A percentile compares a stretch with the other conserved stretches of the same genome.
Conservation (phyloP, 2,888 invertebrate genomes). For the Hedya salicella region DNA sequence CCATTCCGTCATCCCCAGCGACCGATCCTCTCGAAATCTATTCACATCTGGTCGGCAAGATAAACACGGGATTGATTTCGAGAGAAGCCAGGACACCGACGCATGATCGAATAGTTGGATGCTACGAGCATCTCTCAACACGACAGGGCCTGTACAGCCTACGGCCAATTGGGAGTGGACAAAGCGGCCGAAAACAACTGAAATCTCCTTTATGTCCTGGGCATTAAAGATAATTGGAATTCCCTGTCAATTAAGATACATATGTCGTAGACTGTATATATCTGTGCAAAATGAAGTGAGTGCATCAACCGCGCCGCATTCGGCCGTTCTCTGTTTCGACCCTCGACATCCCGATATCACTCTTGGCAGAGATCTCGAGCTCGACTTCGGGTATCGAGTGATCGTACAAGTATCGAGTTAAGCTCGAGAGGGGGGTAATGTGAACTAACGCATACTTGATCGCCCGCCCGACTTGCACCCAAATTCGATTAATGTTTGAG, state of each 20-base stretch:
- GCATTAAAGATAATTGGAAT: not conserved
- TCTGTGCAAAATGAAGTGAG: constrained; percentile 51
- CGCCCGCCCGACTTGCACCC: constrained; percentile 68
- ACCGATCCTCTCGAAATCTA: constrained; percentile 25
- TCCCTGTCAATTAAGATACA: not conserved
- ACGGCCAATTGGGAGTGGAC: not conserved
- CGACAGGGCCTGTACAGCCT: constrained; percentile 8
- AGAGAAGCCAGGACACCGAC: constrained; percentile 27
- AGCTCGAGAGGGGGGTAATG: constrained; percentile 72
- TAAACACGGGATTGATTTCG: constrained; percentile 39
- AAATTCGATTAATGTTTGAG: constrained; percentile 81
- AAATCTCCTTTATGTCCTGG: not conserved
- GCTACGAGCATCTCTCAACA: constrained; percentile 26
- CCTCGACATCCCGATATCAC: constrained; percentile 74
- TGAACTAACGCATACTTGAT: constrained; percentile 77
- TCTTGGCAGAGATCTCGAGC: constrained; percentile 70
- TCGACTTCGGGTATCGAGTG: constrained; percentile 72
- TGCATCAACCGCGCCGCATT: constrained; percentile 47
- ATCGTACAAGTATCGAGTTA: constrained; percentile 71
- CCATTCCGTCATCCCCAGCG: constrained; percentile 1
- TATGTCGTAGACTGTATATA: constrained; percentile 6
- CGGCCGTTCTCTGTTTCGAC: constrained; percentile 53
- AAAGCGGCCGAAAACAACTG: not conserved
- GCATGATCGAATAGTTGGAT: constrained; percentile 29
- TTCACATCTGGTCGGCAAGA: constrained; percentile 33